Percentiles rank a stretch among this genome's conserved stretches.
Conservation (phyloP, 2,113 vertebrate genomes). For the Hemicordylus capensis region DNA sequence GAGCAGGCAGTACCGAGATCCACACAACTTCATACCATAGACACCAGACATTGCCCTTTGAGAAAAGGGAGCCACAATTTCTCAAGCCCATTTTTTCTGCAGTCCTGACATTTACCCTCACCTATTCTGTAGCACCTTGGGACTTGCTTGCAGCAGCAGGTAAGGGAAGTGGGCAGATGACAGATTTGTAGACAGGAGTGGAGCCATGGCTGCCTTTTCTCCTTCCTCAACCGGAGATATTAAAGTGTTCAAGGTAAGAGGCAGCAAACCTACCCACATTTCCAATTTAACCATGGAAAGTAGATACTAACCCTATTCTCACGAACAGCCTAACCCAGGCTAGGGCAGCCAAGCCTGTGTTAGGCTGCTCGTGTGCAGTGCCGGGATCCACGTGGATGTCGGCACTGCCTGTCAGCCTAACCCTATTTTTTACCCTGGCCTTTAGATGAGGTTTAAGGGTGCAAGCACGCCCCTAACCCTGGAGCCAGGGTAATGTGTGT, state of each 20-base stretch:
- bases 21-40: neutral
- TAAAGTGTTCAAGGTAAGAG: neutral
- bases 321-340: no score
- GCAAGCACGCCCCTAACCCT: no score
- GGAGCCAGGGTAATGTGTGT: no score
- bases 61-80: no score
- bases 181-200: neutral
- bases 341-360: no score
- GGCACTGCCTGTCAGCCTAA: no score
- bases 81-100: neutral
- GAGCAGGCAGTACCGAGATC: no score
- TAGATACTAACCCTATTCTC: no score
- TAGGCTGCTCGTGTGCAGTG: no score
- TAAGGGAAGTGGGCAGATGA: neutral
- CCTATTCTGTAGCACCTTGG: neutral
- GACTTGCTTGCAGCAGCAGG: neutral
- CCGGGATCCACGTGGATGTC: no score
- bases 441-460: no score
- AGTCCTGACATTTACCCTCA: neutral
- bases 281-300: neutral
- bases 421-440: no score
- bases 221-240: neutral
- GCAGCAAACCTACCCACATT: neutral
- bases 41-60: neutral
- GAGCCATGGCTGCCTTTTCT: neutral